Conservation (phyloP, 2,888 invertebrate species). For the Coenonympha glycerion region DNA sequence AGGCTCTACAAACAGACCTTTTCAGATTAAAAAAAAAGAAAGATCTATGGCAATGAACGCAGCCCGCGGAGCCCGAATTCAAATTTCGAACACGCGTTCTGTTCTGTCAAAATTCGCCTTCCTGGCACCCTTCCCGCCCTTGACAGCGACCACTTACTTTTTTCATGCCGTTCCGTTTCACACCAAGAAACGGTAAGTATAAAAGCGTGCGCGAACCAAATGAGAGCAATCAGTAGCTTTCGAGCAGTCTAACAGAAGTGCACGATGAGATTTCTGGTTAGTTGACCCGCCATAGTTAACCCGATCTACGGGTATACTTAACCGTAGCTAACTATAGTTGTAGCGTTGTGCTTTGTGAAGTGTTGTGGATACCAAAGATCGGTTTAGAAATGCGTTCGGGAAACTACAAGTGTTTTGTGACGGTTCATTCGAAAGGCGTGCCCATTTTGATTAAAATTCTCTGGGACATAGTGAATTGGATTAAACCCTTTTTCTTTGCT, state of each 20-base stretch:
- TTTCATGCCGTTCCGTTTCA: constrained; percentile 62
- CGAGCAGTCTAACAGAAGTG: constrained; percentile 75
- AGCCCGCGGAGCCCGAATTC: constrained; percentile 31
- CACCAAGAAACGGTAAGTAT: constrained; percentile 53
- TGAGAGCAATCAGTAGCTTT: constrained; percentile 72
- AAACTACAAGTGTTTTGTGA: constrained; percentile 1
- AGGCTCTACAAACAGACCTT: no score
- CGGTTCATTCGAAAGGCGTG: background rate
- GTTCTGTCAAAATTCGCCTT: constrained; percentile 60
- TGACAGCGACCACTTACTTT: constrained; percentile 69
- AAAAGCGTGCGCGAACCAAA: constrained; percentile 59
- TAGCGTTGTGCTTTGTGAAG: constrained; percentile 35
- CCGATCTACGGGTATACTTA: background rate
- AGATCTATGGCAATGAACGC: constrained; percentile 12
- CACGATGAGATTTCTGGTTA: constrained; percentile 74
- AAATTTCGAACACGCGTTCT: constrained; percentile 44
- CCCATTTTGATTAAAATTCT: background rate
- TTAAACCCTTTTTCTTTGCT: background rate
- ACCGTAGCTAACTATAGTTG: background rate
- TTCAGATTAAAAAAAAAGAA: constrained; percentile 10
- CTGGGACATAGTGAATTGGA: background rate
- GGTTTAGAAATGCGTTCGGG: background rate
- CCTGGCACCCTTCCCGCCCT: constrained; percentile 73
- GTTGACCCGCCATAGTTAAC: constrained; percentile 34
- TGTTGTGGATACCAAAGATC: constrained; percentile 26